phyloP scores from a whole-genome alignment of 2,797 vertebrate species.

The Enoplosus armatus region DNA sequence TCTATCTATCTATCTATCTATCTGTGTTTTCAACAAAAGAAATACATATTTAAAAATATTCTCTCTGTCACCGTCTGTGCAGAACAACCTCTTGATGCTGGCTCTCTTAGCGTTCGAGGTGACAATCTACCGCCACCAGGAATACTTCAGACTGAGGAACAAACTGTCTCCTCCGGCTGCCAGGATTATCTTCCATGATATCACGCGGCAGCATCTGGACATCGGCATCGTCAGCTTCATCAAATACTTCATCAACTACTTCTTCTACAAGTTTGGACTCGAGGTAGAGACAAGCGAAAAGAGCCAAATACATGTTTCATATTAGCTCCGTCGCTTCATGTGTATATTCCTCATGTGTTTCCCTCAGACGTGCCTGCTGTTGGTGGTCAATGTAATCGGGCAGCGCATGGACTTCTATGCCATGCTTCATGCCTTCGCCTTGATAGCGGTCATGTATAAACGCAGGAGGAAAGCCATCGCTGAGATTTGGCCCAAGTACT shows the following conservation, averaged over 20 bases:
- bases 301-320: background rate
- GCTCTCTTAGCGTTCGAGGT: constrained; percentile 96
- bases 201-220: constrained; percentile 95
- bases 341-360: background rate
- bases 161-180: constrained; percentile 92
- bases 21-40: background rate
- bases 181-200: constrained; percentile 95
- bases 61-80: constrained; percentile 19
- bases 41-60: background rate
- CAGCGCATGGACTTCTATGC: constrained; percentile 99
- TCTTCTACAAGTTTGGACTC: constrained; percentile 99
- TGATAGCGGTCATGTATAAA: constrained; percentile 92
- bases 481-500: constrained; percentile 98
- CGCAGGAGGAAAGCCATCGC: constrained; percentile 98
- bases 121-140: constrained; percentile 96
- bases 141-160: constrained; percentile 94
- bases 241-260: constrained; percentile 99
- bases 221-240: constrained; percentile 91
- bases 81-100: constrained; percentile 97
- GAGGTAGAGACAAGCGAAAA: constrained; percentile 83
- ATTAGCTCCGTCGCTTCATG: background rate
- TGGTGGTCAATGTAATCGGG: constrained; percentile 96
- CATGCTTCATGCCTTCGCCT: constrained; percentile 94
- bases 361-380: constrained; percentile 93
- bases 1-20: no score